Base-by-base conservation (phyloP, 2,888 invertebrate species). In the Ypsolopha scabrella region DNA sequence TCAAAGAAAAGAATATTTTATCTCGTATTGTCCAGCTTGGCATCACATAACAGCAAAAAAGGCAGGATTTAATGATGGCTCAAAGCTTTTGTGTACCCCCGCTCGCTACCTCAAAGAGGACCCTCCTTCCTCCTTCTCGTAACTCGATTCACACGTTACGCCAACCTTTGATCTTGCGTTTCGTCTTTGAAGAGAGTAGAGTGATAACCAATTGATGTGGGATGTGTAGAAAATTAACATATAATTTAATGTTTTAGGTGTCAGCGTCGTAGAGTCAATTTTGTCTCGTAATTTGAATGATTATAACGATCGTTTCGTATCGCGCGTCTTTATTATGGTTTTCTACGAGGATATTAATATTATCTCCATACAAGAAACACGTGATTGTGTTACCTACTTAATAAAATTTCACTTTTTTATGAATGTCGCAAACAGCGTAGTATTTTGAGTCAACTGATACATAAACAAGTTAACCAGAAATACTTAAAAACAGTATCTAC, bases 61-160 rank as follows among this genome's bases (percentile, higher is more conserved):
- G 60, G 66, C 67, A 61, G 62, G 65, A 65, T 72, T 72, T 75
- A 77, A 76, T 76, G 78, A 75, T 60, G 68, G 60, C 62, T 63
- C 63, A 65, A 59, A 44, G 44, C 14, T 44, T 44, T 44, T 44
- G 44, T 51, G 48, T 51, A 50, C 46, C 54, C 38, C 39, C 10
- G n/a, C 9, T n/a, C 38, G 10, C 38, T 10, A 38, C 10, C 39
- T 39, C 11, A 6, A 39, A 10, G 6, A 39, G 39, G 11, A 39
- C 39, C 10, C 39, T 9, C 39, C 24, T 24, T 11, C 10, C 39
- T 39, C 39, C 11, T 41, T 53, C 63, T 70, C n/a, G n/a, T n/a
- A 70, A 73, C 70, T 69, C 62, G 61, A 73, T 76, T 73, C 79
- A 74, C 75, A 77, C 73, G 67, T 75, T 70, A 64, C 58, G 58